phyloP scores from a whole-genome alignment of 2,113 vertebrate genomes.

The Gasterosteus nipponicus region DNA sequence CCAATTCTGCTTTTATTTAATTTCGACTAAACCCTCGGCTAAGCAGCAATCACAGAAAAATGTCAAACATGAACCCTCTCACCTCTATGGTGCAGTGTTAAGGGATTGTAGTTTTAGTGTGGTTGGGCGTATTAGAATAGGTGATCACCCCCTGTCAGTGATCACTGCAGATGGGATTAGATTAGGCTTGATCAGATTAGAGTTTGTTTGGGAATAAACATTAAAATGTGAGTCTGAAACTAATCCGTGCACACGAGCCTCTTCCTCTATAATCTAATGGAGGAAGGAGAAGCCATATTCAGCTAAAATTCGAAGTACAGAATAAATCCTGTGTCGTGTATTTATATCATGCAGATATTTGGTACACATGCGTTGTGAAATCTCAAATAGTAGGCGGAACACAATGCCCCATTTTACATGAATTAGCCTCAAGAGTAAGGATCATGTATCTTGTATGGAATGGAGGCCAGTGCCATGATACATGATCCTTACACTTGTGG shows the following conservation, averaged over 20 bases:
- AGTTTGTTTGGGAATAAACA: constrained; percentile 72
- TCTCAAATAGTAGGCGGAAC: background rate
- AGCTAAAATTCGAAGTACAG: background rate
- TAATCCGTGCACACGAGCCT: constrained; percentile 53
- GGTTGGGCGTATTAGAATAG: constrained; percentile 10
- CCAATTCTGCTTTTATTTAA: background rate
- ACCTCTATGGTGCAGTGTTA: constrained; percentile 7
- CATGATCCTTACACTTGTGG: no score
- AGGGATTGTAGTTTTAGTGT: background rate
- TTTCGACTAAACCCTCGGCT: constrained; percentile 11
- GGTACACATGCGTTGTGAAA: background rate
- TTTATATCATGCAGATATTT: constrained; percentile 4
- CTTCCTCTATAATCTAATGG: constrained; percentile 38
- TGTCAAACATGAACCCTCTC: constrained; percentile 25
- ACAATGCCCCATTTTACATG: background rate
- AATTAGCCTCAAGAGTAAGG: background rate
- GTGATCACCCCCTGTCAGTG: constrained; percentile 32
- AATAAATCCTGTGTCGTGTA: background rate
- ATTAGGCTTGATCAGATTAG: constrained; percentile 70
- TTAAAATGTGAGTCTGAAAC: constrained; percentile 57
- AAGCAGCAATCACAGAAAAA: constrained; percentile 38
- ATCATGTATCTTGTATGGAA: no score
- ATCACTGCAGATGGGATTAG: constrained; percentile 68
- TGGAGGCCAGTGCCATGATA: no score
- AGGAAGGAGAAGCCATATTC: constrained; percentile 11